Conservation (phyloP, 2,797 vertebrate species). For the Ctenosaura bakeri region DNA sequence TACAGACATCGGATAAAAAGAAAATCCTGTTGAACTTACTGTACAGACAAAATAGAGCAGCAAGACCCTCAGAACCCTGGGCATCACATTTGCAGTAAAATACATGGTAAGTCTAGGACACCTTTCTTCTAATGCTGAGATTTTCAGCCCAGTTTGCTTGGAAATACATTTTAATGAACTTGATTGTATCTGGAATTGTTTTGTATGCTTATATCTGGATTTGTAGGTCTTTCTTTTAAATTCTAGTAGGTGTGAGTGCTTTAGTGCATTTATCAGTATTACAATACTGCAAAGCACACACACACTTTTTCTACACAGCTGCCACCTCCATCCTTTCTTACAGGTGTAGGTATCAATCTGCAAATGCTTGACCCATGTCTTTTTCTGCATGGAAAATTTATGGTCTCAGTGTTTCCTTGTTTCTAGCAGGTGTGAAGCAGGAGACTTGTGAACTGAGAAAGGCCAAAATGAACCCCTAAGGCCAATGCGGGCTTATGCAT, state of each 20-base stretch:
- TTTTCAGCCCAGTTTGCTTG: background rate
- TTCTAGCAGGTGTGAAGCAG: slow-evolving; percentile 39
- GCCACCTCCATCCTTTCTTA: background rate
- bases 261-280: background rate
- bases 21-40: background rate
- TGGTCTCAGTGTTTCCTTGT: slow-evolving; percentile 12
- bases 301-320: background rate
- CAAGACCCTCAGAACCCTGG: background rate
- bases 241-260: background rate
- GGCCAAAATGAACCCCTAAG: slow-evolving; percentile 16
- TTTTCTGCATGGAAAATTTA: slow-evolving; percentile 38
- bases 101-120: background rate
- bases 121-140: background rate
- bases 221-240: background rate
- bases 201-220: background rate
- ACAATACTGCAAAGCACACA: background rate
- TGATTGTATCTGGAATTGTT: background rate
- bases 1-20: background rate
- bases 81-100: background rate
- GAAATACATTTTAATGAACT: background rate
- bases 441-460: slow-evolving; percentile 43
- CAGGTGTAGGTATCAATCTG: slow-evolving; percentile 15
- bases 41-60: background rate
- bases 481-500: background rate
- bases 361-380: slow-evolving; percentile 12